Conservation (phyloP, 1,140 invertebrate species). For the Macrotrachela quadricornifera region DNA sequence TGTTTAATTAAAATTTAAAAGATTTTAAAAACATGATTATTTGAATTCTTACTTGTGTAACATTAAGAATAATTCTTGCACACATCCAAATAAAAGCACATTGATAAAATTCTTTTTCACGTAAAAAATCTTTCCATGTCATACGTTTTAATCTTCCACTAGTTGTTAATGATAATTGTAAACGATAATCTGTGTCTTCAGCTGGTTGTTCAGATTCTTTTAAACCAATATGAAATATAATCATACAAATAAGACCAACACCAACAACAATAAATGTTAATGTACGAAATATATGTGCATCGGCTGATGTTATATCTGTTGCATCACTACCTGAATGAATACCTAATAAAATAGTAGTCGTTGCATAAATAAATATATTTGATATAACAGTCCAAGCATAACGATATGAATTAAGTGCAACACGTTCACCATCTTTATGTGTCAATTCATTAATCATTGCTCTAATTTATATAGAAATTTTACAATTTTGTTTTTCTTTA, state of each 20-base stretch:
- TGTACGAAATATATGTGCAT: conserved; percentile 40
- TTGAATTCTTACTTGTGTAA: conserved; percentile 42
- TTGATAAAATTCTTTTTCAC: conserved; percentile 41
- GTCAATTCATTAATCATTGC: conserved; percentile 62
- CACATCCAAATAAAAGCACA: conserved; percentile 38
- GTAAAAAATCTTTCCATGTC: conserved; percentile 36
- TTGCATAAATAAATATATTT: conserved; percentile 50
- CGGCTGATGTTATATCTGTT: conserved; percentile 38
- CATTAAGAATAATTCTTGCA: conserved; percentile 63
- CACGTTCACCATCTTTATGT: conserved; percentile 48
- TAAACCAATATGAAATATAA: conserved; percentile 51
- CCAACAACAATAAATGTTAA: conserved; percentile 49
- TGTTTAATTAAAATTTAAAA: too few species aligned
- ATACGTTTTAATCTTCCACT: conserved; percentile 11
- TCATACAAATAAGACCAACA: conserved; percentile 45
- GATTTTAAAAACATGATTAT: too few species aligned
- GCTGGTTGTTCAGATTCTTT: conserved; percentile 17
- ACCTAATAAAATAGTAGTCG: conserved; percentile 47
- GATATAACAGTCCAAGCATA: conserved; percentile 59
- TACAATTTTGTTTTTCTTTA: too few species aligned
- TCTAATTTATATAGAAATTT: too few species aligned
- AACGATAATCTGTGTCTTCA: conserved; percentile 6
- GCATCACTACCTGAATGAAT: conserved; percentile 27
- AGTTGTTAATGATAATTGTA: background rate
- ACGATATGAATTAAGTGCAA: conserved; percentile 54